Percentiles rank a stretch among this genome's conserved stretches.
Conservation (phyloP, 2,113 vertebrate species). For the Elephantulus edwardii region DNA sequence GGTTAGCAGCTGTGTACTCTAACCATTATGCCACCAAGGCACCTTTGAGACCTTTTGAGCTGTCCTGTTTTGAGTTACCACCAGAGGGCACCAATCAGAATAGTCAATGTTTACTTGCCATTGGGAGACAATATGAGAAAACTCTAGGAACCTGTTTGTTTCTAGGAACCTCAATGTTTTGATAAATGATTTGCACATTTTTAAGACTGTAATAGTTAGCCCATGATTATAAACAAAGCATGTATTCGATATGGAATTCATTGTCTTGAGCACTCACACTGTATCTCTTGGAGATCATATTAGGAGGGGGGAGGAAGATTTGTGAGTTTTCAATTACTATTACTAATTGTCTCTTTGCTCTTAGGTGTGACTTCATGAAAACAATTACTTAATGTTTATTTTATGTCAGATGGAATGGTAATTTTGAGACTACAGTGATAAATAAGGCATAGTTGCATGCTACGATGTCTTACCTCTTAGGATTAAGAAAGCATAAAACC, state of each 20-base stretch:
- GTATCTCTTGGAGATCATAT: neutral
- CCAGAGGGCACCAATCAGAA: slow-evolving; percentile 67
- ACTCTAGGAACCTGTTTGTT: slow-evolving; percentile 39
- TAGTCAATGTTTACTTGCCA: neutral
- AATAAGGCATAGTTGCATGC: slow-evolving; percentile 30
- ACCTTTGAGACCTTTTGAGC: neutral
- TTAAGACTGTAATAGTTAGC: slow-evolving; percentile 6
- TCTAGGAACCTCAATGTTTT: neutral
- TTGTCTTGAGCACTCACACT: slow-evolving; percentile 14
- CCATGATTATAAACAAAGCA: slow-evolving; percentile 2
- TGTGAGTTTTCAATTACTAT: neutral
- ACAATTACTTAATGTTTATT: slow-evolving; percentile 57
- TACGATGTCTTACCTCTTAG: slow-evolving; percentile 23
- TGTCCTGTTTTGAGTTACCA: slow-evolving; percentile 47
- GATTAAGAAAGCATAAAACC: slow-evolving; percentile 27
- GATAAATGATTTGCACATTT: slow-evolving; percentile 10
- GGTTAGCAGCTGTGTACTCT: neutral
- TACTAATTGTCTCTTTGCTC: slow-evolving; percentile 28
- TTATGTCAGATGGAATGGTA: slow-evolving; percentile 27
- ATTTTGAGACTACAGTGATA: slow-evolving; percentile 35
- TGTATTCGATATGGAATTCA: neutral
- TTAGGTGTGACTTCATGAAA: slow-evolving; percentile 2
- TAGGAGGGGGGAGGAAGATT: neutral
- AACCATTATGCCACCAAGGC: neutral
- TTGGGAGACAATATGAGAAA: slow-evolving; percentile 23